Percentiles rank a stretch among this genome's conserved stretches.
Evolutionary conservation across 2,888 invertebrate genomes (phyloP).

Genomic region (Copidosoma aretas): DNA sequence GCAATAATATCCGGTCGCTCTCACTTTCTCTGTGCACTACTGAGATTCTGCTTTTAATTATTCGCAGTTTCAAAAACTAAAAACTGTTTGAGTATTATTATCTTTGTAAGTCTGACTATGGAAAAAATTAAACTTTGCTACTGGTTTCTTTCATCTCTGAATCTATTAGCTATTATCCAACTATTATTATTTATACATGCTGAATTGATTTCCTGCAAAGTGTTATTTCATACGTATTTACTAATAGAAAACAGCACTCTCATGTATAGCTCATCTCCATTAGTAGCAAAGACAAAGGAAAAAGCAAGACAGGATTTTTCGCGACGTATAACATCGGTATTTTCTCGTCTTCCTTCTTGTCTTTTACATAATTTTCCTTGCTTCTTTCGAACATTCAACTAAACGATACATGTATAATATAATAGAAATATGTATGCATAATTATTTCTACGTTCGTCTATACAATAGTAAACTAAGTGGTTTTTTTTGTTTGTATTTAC

Average conservation of each 20-base stretch:
- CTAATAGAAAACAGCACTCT: constrained; percentile 6
- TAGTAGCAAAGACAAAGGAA: too few relatives aligned
- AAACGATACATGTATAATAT: constrained; percentile 36
- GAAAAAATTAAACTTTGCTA: constrained; percentile 26
- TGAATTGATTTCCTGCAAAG: constrained; percentile 5
- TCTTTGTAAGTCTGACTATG: constrained; percentile 22
- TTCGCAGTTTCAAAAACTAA: constrained; percentile 27
- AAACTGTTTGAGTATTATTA: constrained; percentile 37
- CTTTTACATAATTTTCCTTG: constrained; percentile 3
- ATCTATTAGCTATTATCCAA: background rate
- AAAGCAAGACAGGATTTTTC: too few relatives aligned
- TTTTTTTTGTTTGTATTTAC: constrained; percentile 49
- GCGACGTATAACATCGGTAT: too few relatives aligned
- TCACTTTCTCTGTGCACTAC: too few relatives aligned
- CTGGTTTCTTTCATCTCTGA: constrained; percentile 4
- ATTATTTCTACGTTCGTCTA: constrained; percentile 39
- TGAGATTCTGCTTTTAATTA: too few relatives aligned
- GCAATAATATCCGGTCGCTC: too few relatives aligned
- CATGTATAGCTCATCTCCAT: constrained; percentile 4
- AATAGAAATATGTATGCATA: constrained; percentile 20
- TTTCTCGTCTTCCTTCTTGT: background rate
- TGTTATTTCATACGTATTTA: constrained; percentile 3
- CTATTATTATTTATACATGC: constrained; percentile 24
- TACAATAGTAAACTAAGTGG: constrained; percentile 38
- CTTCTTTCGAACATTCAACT: constrained; percentile 19